Conservation (phyloP, 30 jellyfish, hydroid and myxozoan genomes). For the Euphysa ruthae region DNA sequence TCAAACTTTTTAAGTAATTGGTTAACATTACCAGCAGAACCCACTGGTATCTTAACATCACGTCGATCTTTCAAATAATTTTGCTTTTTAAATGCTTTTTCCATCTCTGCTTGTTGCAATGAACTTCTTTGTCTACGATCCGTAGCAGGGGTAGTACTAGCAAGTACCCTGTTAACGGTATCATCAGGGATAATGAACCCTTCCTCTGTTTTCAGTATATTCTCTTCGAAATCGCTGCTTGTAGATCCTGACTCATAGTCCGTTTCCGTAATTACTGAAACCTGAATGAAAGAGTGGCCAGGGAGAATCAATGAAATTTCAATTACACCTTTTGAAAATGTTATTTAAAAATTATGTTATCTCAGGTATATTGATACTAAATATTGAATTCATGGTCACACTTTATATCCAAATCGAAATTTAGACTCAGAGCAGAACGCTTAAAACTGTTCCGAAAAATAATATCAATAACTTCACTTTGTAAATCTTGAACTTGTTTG, state of each 20-base stretch:
- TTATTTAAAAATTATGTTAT: too few relatives aligned
- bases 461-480: too few relatives aligned
- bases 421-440: too few relatives aligned
- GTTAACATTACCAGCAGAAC: conserved; percentile 33
- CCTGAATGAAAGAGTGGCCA: too few relatives aligned
- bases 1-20: conserved; percentile 19
- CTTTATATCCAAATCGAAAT: too few relatives aligned
- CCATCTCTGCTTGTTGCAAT: conserved; percentile 16
- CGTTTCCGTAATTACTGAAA: neutral
- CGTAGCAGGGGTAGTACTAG: neutral
- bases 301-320: too few relatives aligned
- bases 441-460: too few relatives aligned
- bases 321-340: too few relatives aligned
- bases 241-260: conserved; percentile 9
- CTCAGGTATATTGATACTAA: too few relatives aligned
- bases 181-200: conserved; percentile 30
- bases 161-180: neutral
- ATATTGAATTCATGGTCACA: too few relatives aligned
- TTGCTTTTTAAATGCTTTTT: conserved; percentile 13
- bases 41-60: conserved; percentile 25
- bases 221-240: conserved; percentile 23
- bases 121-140: conserved; percentile 8
- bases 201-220: conserved; percentile 16
- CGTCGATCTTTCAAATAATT: conserved; percentile 26
- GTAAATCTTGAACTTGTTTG: too few relatives aligned